phyloP scores from a whole-genome alignment of 2,797 vertebrate species.

The Urocyon cinereoargenteus region DNA sequence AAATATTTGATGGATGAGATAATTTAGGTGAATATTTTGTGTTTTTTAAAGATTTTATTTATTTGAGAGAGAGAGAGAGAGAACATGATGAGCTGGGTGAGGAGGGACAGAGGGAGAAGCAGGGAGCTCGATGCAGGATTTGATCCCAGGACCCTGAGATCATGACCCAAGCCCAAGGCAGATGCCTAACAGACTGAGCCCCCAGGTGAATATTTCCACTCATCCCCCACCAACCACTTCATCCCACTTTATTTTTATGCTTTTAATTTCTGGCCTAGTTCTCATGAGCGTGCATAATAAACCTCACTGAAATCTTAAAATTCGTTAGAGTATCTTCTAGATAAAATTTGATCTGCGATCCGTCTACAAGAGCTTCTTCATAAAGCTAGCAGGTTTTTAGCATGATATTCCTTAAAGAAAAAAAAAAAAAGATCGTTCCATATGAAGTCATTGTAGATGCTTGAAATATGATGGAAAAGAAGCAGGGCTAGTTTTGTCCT shows the following conservation, averaged over 20 bases:
- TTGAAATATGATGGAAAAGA: not conserved
- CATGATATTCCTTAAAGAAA: not conserved
- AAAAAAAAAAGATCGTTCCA: not conserved
- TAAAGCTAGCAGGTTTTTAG: not conserved
- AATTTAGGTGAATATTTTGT: not conserved
- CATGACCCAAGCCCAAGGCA: not conserved
- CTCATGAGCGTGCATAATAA: not conserved
- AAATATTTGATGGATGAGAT: not conserved
- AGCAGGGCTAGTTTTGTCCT: not conserved
- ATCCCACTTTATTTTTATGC: not conserved
- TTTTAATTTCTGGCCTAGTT: conserved; percentile 16
- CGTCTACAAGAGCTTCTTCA: conserved; percentile 37
- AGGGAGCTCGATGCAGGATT: not conserved
- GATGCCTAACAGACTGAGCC: not conserved
- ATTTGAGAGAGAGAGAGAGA: not conserved
- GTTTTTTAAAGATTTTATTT: not conserved
- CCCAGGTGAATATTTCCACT: not conserved
- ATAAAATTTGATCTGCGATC: not conserved
- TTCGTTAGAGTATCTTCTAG: not conserved
- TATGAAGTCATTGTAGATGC: not conserved
- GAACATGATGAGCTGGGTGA: not conserved
- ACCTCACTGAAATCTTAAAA: not conserved
- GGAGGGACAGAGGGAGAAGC: not conserved
- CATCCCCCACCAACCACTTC: not conserved
- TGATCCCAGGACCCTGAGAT: not conserved